These are phyloP conservation scores for Stegostoma tigrinum DNA, from an alignment of 2,113 vertebrate genomes.

Conservation along the genomic window DNA sequence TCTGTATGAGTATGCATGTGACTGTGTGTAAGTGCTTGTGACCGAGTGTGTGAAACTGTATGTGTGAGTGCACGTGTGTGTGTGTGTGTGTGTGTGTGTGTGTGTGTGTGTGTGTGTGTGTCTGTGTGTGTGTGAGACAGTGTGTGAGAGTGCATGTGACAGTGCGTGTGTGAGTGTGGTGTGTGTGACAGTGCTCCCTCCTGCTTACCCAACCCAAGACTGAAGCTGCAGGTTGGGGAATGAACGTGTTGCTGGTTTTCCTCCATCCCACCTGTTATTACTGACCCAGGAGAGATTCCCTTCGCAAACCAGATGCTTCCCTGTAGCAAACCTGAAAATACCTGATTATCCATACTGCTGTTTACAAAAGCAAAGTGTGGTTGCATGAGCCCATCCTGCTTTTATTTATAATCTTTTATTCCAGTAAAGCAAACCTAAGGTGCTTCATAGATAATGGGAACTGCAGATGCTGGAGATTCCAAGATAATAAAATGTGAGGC, in stretches of 20 bases:
- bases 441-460: background rate
- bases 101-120: no score
- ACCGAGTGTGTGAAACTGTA: no score
- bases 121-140: no score
- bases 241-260: slow-evolving; percentile 39
- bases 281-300: slow-evolving; percentile 54
- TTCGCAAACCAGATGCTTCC: slow-evolving; percentile 69
- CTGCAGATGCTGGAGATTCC: no score
- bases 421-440: background rate
- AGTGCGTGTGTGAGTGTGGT: no score
- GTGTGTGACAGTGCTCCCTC: background rate
- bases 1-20: no score
- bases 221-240: background rate
- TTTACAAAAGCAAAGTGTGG: background rate
- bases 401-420: background rate
- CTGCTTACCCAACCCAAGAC: background rate
- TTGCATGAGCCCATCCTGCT: background rate
- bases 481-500: background rate
- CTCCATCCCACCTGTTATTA: slow-evolving; percentile 52
- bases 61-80: no score
- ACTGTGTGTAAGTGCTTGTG: no score
- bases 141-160: no score
- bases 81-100: no score
- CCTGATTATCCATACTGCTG: slow-evolving; percentile 50
- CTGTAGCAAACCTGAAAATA: slow-evolving; percentile 72